Evolutionary conservation across 2,888 invertebrate species (phyloP).

Genomic region (Brachyopa scutellaris): DNA sequence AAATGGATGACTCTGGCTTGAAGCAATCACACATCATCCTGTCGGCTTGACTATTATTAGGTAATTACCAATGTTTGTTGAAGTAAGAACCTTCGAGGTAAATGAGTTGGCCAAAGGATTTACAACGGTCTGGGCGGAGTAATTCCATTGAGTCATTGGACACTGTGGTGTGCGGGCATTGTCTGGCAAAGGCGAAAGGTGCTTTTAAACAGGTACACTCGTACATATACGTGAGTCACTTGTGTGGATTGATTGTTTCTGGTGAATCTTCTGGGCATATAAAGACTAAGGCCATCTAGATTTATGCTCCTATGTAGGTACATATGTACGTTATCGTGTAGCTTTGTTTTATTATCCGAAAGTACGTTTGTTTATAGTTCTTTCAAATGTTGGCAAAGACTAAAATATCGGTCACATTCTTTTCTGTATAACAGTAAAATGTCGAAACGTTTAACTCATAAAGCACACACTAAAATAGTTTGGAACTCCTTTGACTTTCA

Average conservation of each 20-base stretch:
- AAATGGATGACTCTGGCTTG: constrained; percentile 62
- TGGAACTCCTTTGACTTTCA: too few relatives aligned
- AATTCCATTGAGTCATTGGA: constrained; percentile 58
- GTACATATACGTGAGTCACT: constrained; percentile 37
- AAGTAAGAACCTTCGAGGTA: constrained; percentile 61
- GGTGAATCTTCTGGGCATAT: constrained; percentile 11
- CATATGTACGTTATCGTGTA: constrained; percentile 14
- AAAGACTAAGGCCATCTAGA: not conserved
- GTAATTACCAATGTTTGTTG: constrained; percentile 72
- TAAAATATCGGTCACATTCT: too few relatives aligned
- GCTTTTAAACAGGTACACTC: not conserved
- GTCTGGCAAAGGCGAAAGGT: not conserved
- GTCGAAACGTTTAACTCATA: too few relatives aligned
- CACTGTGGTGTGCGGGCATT: constrained; percentile 8
- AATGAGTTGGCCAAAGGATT: constrained; percentile 35
- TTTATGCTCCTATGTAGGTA: too few relatives aligned
- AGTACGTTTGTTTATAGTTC: too few relatives aligned
- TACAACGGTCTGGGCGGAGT: not conserved
- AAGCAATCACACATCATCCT: constrained; percentile 72
- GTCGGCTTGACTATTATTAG: constrained; percentile 72
- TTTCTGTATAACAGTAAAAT: too few relatives aligned
- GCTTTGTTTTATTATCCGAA: too few relatives aligned
- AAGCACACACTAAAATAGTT: too few relatives aligned
- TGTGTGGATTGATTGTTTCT: constrained; percentile 38
- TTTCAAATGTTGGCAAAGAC: too few relatives aligned